Conservation (phyloP, 2,888 invertebrate species). For the Piscicola geometra region DNA sequence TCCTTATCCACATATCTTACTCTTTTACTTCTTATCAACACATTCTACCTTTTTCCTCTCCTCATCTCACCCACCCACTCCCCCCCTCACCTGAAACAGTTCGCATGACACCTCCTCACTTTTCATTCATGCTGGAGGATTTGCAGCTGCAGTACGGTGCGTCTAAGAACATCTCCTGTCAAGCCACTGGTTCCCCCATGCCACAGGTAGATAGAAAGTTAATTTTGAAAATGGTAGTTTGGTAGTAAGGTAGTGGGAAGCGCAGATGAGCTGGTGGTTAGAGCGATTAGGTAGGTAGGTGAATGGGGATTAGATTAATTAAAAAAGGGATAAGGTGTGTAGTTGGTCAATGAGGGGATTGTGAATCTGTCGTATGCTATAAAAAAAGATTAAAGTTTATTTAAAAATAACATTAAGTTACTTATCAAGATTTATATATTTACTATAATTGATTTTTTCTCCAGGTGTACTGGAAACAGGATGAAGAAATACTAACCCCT, state of each 20-base stretch:
- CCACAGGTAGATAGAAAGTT: conserved; percentile 88
- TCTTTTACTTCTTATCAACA: background rate
- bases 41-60: background rate
- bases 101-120: conserved; percentile 87
- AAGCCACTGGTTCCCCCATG: conserved; percentile 96
- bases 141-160: conserved; percentile 87
- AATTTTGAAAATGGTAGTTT: no score
- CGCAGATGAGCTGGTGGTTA: no score
- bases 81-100: conserved; percentile 61
- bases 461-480: conserved; percentile 55
- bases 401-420: background rate
- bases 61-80: background rate
- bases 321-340: no score
- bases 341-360: no score
- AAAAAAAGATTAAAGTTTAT: no score
- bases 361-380: no score
- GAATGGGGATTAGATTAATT: no score
- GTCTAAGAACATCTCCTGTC: conserved; percentile 86
- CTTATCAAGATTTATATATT: background rate
- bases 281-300: no score
- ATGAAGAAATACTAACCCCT: conserved; percentile 67
- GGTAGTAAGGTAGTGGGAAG: no score
- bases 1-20: background rate
- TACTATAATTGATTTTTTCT: background rate
- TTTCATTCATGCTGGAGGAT: conserved; percentile 79